Conservation (phyloP, 1,140 invertebrate genomes). For the Adelges cooleyi region DNA sequence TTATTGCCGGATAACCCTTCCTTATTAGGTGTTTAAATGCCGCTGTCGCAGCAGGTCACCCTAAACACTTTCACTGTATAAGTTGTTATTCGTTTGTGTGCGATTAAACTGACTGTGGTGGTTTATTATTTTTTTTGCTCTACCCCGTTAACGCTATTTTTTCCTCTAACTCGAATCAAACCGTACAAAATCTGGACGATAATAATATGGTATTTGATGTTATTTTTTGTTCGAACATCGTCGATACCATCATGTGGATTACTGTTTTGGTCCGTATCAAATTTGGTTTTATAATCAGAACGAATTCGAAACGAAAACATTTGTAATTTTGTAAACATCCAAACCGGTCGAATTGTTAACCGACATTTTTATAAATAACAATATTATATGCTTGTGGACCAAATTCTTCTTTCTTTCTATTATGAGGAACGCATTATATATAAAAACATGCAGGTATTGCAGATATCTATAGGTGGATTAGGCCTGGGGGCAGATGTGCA, state of each 20-base stretch:
- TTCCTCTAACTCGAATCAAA: background rate
- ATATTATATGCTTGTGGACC: no score
- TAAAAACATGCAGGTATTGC: no score
- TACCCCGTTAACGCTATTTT: background rate
- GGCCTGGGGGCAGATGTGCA: no score
- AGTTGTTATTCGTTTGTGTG: background rate
- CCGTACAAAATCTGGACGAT: background rate
- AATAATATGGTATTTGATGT: background rate
- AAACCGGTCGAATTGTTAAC: no score
- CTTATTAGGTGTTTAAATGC: slow-evolving; percentile 18
- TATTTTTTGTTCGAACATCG: background rate
- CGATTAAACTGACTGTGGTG: background rate
- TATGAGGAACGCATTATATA: no score
- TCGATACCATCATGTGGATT: background rate
- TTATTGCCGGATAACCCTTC: slow-evolving; percentile 12
- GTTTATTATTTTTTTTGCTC: background rate
- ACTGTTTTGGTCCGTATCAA: background rate
- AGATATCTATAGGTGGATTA: no score
- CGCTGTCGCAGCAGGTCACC: slow-evolving; percentile 4
- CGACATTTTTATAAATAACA: no score
- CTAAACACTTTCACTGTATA: slow-evolving; percentile 6
- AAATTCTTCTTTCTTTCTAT: no score
- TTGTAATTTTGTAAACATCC: no score
- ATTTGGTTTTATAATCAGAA: slow-evolving; percentile 14
- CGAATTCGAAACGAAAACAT: background rate